Conservation (phyloP, 1,140 invertebrate genomes). For the Drosophila obscura region DNA sequence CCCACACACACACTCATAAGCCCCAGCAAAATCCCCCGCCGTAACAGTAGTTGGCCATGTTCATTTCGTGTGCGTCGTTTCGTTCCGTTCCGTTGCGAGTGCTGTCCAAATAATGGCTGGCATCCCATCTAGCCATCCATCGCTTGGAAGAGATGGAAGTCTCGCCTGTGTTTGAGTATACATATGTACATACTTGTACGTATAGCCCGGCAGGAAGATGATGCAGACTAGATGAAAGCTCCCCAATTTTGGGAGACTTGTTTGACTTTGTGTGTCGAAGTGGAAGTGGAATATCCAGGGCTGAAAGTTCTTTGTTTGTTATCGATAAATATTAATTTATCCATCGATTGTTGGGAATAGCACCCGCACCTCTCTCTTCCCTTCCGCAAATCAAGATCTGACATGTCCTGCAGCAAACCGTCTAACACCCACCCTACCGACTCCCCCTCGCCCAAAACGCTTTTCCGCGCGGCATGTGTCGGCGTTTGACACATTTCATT, state of each 20-base stretch:
- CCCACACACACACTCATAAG: not conserved
- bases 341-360: conserved; percentile 23
- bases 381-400: not conserved
- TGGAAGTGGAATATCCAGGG: conserved; percentile 37
- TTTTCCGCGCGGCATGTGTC: conserved; percentile 48
- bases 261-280: conserved; percentile 46
- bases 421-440: conserved; percentile 4
- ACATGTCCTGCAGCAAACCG: conserved; percentile 9
- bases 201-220: conserved; percentile 6
- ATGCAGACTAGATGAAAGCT: conserved; percentile 7
- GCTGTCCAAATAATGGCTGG: conserved; percentile 66
- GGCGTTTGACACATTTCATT: conserved; percentile 75
- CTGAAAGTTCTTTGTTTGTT: conserved; percentile 33
- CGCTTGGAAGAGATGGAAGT: conserved; percentile 37
- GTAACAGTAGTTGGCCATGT: conserved; percentile 44
- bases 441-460: conserved; percentile 9
- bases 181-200: no score
- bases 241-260: conserved; percentile 26
- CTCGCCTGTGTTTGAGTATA: conserved; percentile 14
- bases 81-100: conserved; percentile 34
- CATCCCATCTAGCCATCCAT: conserved; percentile 37
- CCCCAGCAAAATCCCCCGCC: not conserved
- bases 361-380: not conserved
- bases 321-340: conserved; percentile 52
- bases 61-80: conserved; percentile 55